Evolutionary conservation across 2,888 invertebrate genomes (phyloP).

Genomic region (Dendrolimus pini): DNA sequence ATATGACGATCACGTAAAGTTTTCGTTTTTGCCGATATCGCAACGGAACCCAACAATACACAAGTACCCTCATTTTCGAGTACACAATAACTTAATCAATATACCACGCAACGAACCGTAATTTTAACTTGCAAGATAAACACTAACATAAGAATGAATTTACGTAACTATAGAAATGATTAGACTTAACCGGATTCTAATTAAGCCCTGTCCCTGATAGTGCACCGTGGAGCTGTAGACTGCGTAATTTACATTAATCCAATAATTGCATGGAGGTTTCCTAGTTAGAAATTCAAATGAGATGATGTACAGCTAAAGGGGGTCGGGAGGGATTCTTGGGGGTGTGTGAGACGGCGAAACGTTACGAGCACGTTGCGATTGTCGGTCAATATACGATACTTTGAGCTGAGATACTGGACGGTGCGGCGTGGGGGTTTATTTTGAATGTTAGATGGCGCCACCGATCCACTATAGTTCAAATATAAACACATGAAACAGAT

Average conservation of each 20-base stretch:
- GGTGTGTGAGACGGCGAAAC: constrained; percentile 48
- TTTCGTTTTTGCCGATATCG: too few species aligned
- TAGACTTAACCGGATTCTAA: constrained; percentile 73
- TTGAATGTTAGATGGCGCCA: not conserved
- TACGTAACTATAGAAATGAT: constrained; percentile 53
- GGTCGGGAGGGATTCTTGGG: constrained; percentile 53
- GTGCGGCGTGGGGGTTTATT: not conserved
- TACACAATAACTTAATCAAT: too few species aligned
- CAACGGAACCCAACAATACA: too few species aligned
- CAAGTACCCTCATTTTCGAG: too few species aligned
- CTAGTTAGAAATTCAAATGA: constrained; percentile 95
- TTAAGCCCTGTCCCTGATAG: constrained; percentile 74
- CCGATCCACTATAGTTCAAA: too few species aligned
- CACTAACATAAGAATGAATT: constrained; percentile 34
- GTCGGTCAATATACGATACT: constrained; percentile 21
- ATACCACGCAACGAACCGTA: too few species aligned
- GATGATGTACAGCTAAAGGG: constrained; percentile 81
- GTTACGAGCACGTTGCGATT: constrained; percentile 41
- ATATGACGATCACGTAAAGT: too few species aligned
- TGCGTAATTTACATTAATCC: constrained; percentile 95
- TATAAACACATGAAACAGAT: too few species aligned
- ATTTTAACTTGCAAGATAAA: too few species aligned
- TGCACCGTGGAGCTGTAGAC: constrained; percentile 79
- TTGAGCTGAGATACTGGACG: constrained; percentile 7
- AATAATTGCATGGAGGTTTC: constrained; percentile 95